Evolutionary conservation across 2,797 vertebrate genomes (phyloP).

Genomic region (Fistularia tabacaria): DNA sequence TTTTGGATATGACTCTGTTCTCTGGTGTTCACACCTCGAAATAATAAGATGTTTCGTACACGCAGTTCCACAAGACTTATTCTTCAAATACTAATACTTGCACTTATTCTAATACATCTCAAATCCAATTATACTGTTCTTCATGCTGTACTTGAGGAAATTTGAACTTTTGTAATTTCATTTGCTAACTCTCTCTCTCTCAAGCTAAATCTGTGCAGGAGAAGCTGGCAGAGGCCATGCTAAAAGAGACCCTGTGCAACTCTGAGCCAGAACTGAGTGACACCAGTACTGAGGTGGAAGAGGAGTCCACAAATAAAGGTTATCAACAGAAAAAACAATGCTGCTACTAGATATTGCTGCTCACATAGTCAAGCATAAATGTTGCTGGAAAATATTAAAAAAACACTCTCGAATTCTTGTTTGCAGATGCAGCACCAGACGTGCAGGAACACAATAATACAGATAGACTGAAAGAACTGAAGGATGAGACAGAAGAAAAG

Average conservation of each 20-base stretch:
- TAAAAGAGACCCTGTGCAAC: constrained; percentile 51
- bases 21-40: constrained; percentile 24
- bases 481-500: constrained; percentile 7
- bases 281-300: constrained; percentile 70
- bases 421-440: constrained; percentile 41
- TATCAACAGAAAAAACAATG: constrained; percentile 32
- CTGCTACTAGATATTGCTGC: constrained; percentile 24
- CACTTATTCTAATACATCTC: no score
- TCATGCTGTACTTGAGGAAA: background rate
- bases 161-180: constrained; percentile 11
- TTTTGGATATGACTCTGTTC: constrained; percentile 4
- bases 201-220: constrained; percentile 81
- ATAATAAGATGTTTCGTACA: constrained; percentile 40
- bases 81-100: constrained; percentile 3
- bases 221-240: constrained; percentile 71
- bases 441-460: constrained; percentile 8
- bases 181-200: constrained; percentile 25
- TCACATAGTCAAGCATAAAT: background rate
- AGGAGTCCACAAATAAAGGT: constrained; percentile 33
- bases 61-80: constrained; percentile 8
- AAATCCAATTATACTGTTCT: no score
- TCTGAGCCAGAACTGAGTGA: constrained; percentile 73
- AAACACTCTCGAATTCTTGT: constrained; percentile 9
- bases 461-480: background rate
- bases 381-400: background rate